Evolutionary conservation across 1,140 invertebrate species (phyloP).

Genomic region (Listronotus bonariensis): DNA sequence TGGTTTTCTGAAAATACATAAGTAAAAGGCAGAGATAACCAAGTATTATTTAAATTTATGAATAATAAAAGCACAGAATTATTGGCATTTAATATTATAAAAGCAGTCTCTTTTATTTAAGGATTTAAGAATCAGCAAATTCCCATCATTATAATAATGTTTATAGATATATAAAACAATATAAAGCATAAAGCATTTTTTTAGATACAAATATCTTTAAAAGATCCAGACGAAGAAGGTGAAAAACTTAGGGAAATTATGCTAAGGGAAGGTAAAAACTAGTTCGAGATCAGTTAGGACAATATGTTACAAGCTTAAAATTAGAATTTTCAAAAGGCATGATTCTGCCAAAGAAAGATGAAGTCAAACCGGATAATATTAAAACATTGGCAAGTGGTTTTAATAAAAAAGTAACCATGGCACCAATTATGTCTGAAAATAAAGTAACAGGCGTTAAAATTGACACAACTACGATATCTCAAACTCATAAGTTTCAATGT

Average conservation of each 20-base stretch:
- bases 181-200: too few species aligned
- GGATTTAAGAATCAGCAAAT: too few species aligned
- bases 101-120: too few species aligned
- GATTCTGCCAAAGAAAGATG: conserved; percentile 87
- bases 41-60: too few species aligned
- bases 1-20: too few species aligned
- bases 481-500: conserved; percentile 86
- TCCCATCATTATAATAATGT: too few species aligned
- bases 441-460: conserved; percentile 65
- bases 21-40: too few species aligned
- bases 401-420: conserved; percentile 66
- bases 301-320: conserved; percentile 87
- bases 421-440: conserved; percentile 54
- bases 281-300: conserved; percentile 76
- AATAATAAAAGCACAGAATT: too few species aligned
- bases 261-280: conserved; percentile 76
- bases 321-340: conserved; percentile 90
- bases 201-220: conserved; percentile 79
- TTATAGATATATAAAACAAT: too few species aligned
- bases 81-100: too few species aligned
- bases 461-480: conserved; percentile 73
- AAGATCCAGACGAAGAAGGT: conserved; percentile 77
- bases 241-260: conserved; percentile 85
- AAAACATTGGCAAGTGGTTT: conserved; percentile 69
- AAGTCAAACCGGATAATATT: conserved; percentile 65